phyloP scores from a whole-genome alignment of 2,113 vertebrate genomes.

The Chitala chitala region DNA sequence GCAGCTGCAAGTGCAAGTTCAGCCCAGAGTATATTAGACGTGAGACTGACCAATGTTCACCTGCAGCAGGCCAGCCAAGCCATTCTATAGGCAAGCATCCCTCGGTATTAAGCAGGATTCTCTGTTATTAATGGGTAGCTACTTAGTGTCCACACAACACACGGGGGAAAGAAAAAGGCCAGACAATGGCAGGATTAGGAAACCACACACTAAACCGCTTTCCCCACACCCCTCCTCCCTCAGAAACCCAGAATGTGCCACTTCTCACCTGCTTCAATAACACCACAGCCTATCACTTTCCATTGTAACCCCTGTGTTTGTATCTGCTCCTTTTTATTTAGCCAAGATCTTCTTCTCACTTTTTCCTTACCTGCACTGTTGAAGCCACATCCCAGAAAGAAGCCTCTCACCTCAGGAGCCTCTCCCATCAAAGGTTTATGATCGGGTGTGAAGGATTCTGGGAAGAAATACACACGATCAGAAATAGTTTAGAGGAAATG shows the following conservation, averaged over 20 bases:
- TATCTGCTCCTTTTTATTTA: too few species aligned
- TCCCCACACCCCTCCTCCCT: background rate
- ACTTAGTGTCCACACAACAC: conserved; percentile 15
- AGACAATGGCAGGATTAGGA: background rate
- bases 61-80: background rate
- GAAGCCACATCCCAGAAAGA: conserved; percentile 94
- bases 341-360: background rate
- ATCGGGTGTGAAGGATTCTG: conserved; percentile 93
- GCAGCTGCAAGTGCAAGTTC: background rate
- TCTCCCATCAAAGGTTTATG: conserved; percentile 96
- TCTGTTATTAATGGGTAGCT: conserved; percentile 15
- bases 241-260: background rate
- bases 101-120: background rate
- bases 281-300: background rate
- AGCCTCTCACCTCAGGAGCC: conserved; percentile 85
- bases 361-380: conserved; percentile 84
- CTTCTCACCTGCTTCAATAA: background rate
- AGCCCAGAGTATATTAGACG: background rate
- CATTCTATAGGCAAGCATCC: too few species aligned
- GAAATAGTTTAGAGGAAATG: too few species aligned
- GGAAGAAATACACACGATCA: background rate
- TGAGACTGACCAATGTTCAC: background rate
- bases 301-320: background rate
- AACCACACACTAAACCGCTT: background rate
- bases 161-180: background rate